Base-by-base conservation (phyloP, 1,140 invertebrate species). In the Formica exsecta region DNA sequence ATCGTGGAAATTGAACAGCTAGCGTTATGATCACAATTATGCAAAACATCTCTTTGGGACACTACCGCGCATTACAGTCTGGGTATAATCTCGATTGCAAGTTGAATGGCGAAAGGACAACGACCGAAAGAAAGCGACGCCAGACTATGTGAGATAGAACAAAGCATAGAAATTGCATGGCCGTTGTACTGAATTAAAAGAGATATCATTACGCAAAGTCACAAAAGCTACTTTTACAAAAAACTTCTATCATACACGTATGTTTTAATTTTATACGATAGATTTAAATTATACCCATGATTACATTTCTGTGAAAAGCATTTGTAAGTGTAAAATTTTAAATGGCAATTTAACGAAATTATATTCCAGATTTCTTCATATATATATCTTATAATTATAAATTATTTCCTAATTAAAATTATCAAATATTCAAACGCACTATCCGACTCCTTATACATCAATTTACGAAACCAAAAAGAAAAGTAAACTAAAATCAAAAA, bases 51-150 rank as follows among this genome's bases (percentile, higher is more conserved):
- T 83, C 38, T 3, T 68, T 51, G 19, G 54, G 66, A 81, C 51
- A 74, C 68, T 13, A 36, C 38, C 61, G 54, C 61, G 68, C n/a
- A 57, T 48, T 61, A 61, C 29, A 83, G 36, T 19, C 38, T 38
- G 68, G 79, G 38, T 83, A 71, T 81, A 73, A 83, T 61, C 68
- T 38, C 54, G 68, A 83, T 83, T 83, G 66, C 68, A 25, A 73
- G 65, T 3, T 36, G 57, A 36, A 57, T 62, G 38, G 48, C 4
- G 70, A 74, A 29, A 83, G 38, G 29, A 73, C 66, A 36, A 36
- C 38, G 36, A 48, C 48, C 79, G 54, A 71, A 81, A 29, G 48
- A 73, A 81, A 61, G 25, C 25, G 32, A 68, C 6, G 3, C 22
- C 9, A 22, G 54, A 38, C 11, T 44, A 81, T 81, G 51, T 71